Evolutionary conservation across 2,888 invertebrate genomes (phyloP), one percentile per base, ranked within the genome.

Genomic region (Leuctra nigra): DNA sequence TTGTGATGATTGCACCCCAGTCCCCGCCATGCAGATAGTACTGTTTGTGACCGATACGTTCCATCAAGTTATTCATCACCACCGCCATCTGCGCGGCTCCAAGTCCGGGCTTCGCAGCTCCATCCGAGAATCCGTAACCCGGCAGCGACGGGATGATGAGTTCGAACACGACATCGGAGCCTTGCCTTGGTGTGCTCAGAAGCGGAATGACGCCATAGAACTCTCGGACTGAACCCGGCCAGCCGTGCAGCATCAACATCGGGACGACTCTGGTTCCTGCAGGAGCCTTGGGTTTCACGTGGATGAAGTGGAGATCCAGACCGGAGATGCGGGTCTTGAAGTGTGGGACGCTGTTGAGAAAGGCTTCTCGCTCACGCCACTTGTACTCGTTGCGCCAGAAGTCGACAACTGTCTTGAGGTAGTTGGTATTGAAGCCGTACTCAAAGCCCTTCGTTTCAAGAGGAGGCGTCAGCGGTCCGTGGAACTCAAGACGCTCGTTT

Each of bases 151-250:
- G 86, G 1, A 73, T 77, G 29, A 86, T 75, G 25, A 86, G 70
- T 69, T 87, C 86, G 64, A 86, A 86, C 0, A 81, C 82, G 63
- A 82, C 82, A 36, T 79, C 73, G 20, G 73, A 68, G 46, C 75
- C 76, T 0, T 72, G 65, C 4, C 70, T 70, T 0, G 77, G 75
- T 0, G 73, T 75, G 0, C 77, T 82, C 33, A 88, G 68, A 57
- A 80, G 64, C 0, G 87, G 87, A 53, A 89, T 81, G 16, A 87
- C 69, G 56, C 85, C 84, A 66, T 87, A 85, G 69, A 90, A 91
- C 70, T 92, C 91, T 3, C 84, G 77, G 1, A 91, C 70, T 0
- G 87, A 87, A 2, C 91, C 88, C 0, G 92, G 92, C 92, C 92
- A 92, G 20, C 92, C 91, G 64, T 92, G 91, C 14, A 87, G 68